A percentile compares a stretch with the other conserved stretches of the same genome.
Evolutionary conservation across 2,797 vertebrate species (phyloP).

Genomic region (Etheostoma perlongum): DNA sequence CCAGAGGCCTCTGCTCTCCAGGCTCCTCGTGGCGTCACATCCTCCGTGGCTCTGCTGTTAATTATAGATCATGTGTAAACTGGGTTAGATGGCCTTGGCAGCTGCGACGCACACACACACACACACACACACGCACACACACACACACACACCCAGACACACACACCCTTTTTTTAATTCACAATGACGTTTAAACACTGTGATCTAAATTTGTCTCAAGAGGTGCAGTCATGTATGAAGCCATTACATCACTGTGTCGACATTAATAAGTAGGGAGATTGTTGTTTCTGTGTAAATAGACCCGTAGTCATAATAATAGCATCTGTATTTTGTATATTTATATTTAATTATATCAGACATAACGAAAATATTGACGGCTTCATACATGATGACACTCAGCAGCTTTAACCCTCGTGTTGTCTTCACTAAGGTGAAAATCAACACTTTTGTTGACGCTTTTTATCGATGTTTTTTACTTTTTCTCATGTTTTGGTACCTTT

Average conservation of each 20-base stretch:
- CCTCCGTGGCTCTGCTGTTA: conserved; percentile 40
- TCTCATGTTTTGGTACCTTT: too few relatives aligned
- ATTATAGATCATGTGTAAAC: conserved; percentile 59
- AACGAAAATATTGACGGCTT: not conserved
- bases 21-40: conserved; percentile 40
- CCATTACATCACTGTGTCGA: conserved; percentile 34
- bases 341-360: not conserved
- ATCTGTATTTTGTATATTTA: not conserved
- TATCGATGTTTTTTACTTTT: too few relatives aligned
- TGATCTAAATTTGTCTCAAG: conserved; percentile 35
- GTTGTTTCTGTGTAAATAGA: conserved; percentile 35
- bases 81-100: conserved; percentile 47
- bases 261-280: not conserved
- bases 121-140: conserved; percentile 17
- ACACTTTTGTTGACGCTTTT: too few relatives aligned
- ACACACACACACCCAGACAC: conserved; percentile 27
- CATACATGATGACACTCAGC: not conserved
- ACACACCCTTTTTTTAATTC: conserved; percentile 8
- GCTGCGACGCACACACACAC: conserved; percentile 18
- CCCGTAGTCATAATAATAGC: conserved; percentile 18
- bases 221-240: conserved; percentile 20
- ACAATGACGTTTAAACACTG: conserved; percentile 45
- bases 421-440: too few relatives aligned
- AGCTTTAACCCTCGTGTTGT: too few relatives aligned
- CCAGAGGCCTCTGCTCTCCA: not conserved